phyloP scores from a whole-genome alignment of 2,797 vertebrate species.

The Cottoperca gobio region DNA sequence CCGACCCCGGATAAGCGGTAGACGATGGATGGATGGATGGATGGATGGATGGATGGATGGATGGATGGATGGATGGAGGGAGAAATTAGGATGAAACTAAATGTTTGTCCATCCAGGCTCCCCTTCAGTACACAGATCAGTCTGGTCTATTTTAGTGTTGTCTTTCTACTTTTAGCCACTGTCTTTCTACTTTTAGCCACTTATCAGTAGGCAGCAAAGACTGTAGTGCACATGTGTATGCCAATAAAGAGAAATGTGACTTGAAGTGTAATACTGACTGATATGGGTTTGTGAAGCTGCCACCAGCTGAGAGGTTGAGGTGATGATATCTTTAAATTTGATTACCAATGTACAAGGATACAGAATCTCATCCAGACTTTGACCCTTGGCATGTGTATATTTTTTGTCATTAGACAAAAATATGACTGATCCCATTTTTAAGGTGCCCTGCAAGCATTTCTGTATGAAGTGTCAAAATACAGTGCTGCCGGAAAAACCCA shows the following conservation, averaged over 20 bases:
- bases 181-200: constrained; percentile 47
- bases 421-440: not conserved
- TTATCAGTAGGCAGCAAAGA: constrained; percentile 37
- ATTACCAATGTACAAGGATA: no score
- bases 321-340: constrained; percentile 32
- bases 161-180: no score
- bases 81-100: not conserved
- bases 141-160: constrained; percentile 25
- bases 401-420: no score
- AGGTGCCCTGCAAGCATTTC: not conserved
- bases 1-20: no score
- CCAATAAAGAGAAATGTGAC: constrained; percentile 28
- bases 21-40: no score
- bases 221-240: constrained; percentile 21
- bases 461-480: no score
- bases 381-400: no score
- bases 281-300: constrained; percentile 5
- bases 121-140: not conserved
- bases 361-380: no score
- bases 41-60: no score
- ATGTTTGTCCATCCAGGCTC: constrained; percentile 2
- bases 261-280: not conserved
- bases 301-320: not conserved
- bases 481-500: no score
- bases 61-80: no score